phyloP scores from a whole-genome alignment of 2,797 vertebrate genomes.

The Bradypus variegatus region DNA sequence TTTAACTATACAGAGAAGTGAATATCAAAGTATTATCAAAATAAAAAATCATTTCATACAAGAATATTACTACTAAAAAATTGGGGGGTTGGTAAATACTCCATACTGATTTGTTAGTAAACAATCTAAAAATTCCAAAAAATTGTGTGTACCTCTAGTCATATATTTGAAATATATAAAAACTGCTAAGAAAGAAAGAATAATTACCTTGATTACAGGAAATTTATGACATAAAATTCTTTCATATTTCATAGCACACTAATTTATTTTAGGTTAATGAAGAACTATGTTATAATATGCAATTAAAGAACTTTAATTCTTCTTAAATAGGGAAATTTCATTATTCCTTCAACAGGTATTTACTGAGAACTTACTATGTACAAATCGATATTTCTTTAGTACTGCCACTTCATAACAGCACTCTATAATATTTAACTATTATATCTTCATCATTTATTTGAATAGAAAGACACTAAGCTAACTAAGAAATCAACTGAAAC shows the following conservation, averaged over 20 bases:
- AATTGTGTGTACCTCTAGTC: not conserved
- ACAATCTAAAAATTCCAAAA: not conserved
- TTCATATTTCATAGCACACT: not conserved
- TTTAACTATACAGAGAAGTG: slow-evolving; percentile 30
- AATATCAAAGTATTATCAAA: slow-evolving; percentile 24
- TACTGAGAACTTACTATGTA: not conserved
- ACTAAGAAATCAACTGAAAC: slow-evolving; percentile 37
- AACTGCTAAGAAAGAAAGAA: slow-evolving; percentile 1
- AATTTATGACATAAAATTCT: slow-evolving; percentile 35
- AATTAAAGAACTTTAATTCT: not conserved
- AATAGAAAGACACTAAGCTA: slow-evolving; percentile 21
- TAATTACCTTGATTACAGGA: slow-evolving; percentile 4
- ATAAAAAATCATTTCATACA: not conserved
- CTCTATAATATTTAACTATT: not conserved
- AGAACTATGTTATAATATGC: not conserved
- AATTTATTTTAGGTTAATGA: slow-evolving; percentile 35
- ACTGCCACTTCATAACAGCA: not conserved
- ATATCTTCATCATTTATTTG: not conserved
- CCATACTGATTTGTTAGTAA: slow-evolving; percentile 1
- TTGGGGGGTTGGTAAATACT: not conserved
- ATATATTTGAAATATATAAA: slow-evolving; percentile 32
- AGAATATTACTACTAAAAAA: slow-evolving; percentile 6
- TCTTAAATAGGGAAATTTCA: slow-evolving; percentile 26
- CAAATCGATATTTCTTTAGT: slow-evolving; percentile 4
- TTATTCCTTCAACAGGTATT: not conserved